A percentile compares a stretch with the other conserved stretches of the same genome.
Evolutionary conservation across 1,140 invertebrate genomes (phyloP).

Genomic region (Forficula auricularia): DNA sequence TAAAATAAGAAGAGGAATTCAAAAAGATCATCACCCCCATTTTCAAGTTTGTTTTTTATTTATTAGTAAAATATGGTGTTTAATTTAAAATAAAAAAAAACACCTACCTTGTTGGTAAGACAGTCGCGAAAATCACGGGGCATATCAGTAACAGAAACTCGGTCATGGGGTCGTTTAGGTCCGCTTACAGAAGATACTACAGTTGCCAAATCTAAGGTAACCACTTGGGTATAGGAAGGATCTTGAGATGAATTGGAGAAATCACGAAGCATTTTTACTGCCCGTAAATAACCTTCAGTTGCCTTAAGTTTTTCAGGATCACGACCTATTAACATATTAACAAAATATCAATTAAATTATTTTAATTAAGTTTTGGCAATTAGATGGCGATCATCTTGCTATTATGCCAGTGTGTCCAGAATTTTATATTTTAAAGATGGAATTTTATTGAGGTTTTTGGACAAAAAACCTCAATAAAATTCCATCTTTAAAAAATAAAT

Average conservation of each 20-base stretch:
- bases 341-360: neutral
- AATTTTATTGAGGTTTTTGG: conserved; percentile 2
- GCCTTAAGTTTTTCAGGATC: conserved; percentile 60
- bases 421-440: too few relatives aligned
- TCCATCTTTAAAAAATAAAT: conserved; percentile 7
- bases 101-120: conserved; percentile 72
- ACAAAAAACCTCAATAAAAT: conserved; percentile 6
- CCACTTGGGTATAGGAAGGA: conserved; percentile 70
- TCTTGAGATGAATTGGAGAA: conserved; percentile 61
- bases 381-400: too few relatives aligned
- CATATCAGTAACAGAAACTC: conserved; percentile 79
- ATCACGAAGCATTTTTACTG: conserved; percentile 68
- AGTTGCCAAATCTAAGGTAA: conserved; percentile 71
- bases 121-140: conserved; percentile 75
- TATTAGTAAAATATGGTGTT: too few relatives aligned
- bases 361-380: neutral
- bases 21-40: too few relatives aligned
- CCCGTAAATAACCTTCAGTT: conserved; percentile 69
- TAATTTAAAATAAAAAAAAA: too few relatives aligned
- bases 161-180: conserved; percentile 91
- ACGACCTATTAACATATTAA: conserved; percentile 42
- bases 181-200: conserved; percentile 91
- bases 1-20: too few relatives aligned
- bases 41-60: too few relatives aligned
- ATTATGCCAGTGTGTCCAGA: too few relatives aligned